Percentiles rank a stretch among this genome's conserved stretches.
phyloP scores from a whole-genome alignment of 1,140 invertebrate genomes.

The Zaprionus tsacasi region DNA sequence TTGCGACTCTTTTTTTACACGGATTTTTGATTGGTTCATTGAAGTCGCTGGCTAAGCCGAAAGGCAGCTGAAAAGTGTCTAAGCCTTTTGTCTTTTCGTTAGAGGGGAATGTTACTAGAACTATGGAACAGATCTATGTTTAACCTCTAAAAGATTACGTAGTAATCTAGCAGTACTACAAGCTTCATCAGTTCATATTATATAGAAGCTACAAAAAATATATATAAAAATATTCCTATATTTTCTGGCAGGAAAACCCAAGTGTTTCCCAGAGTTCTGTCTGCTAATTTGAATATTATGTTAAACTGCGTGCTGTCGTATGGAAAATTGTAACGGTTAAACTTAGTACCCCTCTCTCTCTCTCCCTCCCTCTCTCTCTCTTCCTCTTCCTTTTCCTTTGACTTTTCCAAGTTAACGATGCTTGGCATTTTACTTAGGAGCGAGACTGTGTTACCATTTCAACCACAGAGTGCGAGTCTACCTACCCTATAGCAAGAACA shows the following conservation, averaged over 20 bases:
- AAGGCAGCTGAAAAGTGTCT: conserved; percentile 71
- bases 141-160: too few species aligned
- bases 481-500: background rate
- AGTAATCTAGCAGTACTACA: too few species aligned
- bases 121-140: background rate
- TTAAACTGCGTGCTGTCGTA: background rate
- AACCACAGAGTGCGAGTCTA: conserved; percentile 2
- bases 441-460: conserved; percentile 6
- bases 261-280: background rate
- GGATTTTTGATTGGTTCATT: conserved; percentile 71
- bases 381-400: background rate
- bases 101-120: background rate
- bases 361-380: background rate
- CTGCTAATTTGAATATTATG: conserved; percentile 6
- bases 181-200: too few species aligned
- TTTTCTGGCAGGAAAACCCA: background rate
- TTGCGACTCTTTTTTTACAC: conserved; percentile 32
- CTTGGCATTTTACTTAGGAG: conserved; percentile 13
- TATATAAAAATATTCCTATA: too few species aligned
- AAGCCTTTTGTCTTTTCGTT: conserved; percentile 31
- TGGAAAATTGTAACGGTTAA: conserved; percentile 41
- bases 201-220: too few species aligned
- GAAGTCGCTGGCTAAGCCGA: conserved; percentile 60
- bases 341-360: background rate
- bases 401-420: conserved; percentile 9